Evolutionary conservation across 2,888 invertebrate genomes (phyloP), one percentile per base, ranked within the genome.

Genomic region (Didymodactylos carnosus): DNA sequence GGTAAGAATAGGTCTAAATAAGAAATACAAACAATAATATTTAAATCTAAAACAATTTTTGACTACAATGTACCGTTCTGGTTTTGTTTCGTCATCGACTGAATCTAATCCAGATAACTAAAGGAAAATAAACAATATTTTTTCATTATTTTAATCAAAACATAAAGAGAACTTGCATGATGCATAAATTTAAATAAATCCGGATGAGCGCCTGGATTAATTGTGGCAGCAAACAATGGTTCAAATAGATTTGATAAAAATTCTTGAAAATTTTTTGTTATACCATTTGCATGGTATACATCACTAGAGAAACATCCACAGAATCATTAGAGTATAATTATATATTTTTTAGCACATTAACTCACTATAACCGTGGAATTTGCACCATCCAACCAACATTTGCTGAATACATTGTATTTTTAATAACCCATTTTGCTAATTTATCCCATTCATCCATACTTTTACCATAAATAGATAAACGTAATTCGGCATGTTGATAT

Each of bases 81-180:
- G 93, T 84, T 98, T 99, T 71, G 94, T 94, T 84, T 99, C 98
- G 83, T 99, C 98, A 82, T 99, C 98, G 70, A 98, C 98, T 23
- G 94, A 95, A 86, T 98, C 98, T 82, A 98, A 92, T 1, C 95
- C 98, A 75, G 94, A 89, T 70, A 98, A 91, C 87, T 94, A 87
- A 82, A 87, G 82, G 51, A 40, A 19, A 72, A 71, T 19, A n/a
- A n/a, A n/a, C n/a, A n/a, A n/a, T n/a, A n/a, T n/a, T n/a, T n/a
- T n/a, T n/a, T n/a, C n/a, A n/a, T n/a, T n/a, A n/a, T n/a, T n/a
- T n/a, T n/a, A n/a, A n/a, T n/a, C n/a, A n/a, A n/a, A n/a, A n/a
- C n/a, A n/a, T n/a, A n/a, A n/a, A n/a, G n/a, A n/a, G n/a, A 19
- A 46, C 82, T 84, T 82, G 88, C 88, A 81, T 88, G 87, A 82